Evolutionary conservation across 2,797 vertebrate species (phyloP).

Genomic region (Lagorchestes hirsutus): DNA sequence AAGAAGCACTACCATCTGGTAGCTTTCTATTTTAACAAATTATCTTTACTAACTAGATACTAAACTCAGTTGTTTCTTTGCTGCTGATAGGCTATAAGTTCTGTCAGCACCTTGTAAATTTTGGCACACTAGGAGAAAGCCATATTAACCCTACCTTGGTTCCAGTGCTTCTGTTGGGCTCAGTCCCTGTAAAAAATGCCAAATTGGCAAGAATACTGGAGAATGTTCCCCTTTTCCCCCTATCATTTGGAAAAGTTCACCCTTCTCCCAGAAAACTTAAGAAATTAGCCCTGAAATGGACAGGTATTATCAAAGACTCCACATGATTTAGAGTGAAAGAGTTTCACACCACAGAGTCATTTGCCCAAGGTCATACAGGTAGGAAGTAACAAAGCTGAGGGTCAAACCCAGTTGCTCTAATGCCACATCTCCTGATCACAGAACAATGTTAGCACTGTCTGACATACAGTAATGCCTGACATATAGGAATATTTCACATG

Average conservation of each 20-base stretch:
- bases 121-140: neutral
- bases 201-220: neutral
- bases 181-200: neutral
- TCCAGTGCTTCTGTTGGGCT: neutral
- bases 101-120: neutral
- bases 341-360: neutral
- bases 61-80: neutral
- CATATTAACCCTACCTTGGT: conserved; percentile 1
- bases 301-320: neutral
- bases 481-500: neutral
- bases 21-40: conserved; percentile 13
- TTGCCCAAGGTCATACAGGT: neutral
- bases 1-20: conserved; percentile 5
- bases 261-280: conserved; percentile 13
- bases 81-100: neutral
- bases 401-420: neutral
- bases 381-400: neutral
- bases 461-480: neutral
- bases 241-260: conserved; percentile 30
- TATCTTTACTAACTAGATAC: conserved; percentile 7
- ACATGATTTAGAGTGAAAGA: neutral
- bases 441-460: neutral
- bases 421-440: neutral
- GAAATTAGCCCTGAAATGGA: neutral
- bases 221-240: neutral